Evolutionary conservation across 1,140 invertebrate species (phyloP).

Genomic region (Lethrus apterus): DNA sequence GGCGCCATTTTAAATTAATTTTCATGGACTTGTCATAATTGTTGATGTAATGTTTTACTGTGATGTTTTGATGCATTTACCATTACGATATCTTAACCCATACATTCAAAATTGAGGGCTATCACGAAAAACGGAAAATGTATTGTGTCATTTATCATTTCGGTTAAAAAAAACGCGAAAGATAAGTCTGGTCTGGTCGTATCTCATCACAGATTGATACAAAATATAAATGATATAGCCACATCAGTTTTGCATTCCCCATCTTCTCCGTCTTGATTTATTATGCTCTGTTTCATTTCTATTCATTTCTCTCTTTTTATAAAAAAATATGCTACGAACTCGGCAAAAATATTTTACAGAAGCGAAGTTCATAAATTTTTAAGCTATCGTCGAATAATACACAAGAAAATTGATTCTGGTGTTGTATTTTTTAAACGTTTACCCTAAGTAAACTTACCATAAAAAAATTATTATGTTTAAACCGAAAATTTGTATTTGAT

Average conservation of each 20-base stretch:
- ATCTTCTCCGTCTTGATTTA: slow-evolving; percentile 29
- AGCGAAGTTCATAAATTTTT: too few relatives aligned
- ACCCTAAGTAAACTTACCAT: too few relatives aligned
- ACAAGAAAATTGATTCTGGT: too few relatives aligned
- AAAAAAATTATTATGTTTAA: too few relatives aligned
- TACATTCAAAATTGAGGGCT: neutral
- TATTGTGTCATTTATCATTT: slow-evolving; percentile 31
- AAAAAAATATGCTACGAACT: too few relatives aligned
- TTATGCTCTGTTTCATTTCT: slow-evolving; percentile 28
- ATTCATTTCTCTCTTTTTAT: slow-evolving; percentile 24
- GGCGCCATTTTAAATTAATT: too few relatives aligned
- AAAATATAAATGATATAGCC: slow-evolving; percentile 35
- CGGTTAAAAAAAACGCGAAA: slow-evolving; percentile 25
- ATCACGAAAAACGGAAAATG: slow-evolving; percentile 8
- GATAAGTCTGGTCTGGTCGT: slow-evolving; percentile 26
- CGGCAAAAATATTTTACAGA: too few relatives aligned
- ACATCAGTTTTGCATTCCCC: slow-evolving; percentile 30
- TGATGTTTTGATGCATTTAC: slow-evolving; percentile 4
- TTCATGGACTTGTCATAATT: too few relatives aligned
- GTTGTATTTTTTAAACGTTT: too few relatives aligned
- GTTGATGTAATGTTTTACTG: too few relatives aligned
- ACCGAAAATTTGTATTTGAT: too few relatives aligned
- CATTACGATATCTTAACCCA: slow-evolving; percentile 2
- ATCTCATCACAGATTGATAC: slow-evolving; percentile 36
- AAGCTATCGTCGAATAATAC: too few relatives aligned